These are phyloP conservation scores for Ptyas mucosa DNA, from an alignment of 2,113 vertebrate genomes.

Conservation along the genomic window DNA sequence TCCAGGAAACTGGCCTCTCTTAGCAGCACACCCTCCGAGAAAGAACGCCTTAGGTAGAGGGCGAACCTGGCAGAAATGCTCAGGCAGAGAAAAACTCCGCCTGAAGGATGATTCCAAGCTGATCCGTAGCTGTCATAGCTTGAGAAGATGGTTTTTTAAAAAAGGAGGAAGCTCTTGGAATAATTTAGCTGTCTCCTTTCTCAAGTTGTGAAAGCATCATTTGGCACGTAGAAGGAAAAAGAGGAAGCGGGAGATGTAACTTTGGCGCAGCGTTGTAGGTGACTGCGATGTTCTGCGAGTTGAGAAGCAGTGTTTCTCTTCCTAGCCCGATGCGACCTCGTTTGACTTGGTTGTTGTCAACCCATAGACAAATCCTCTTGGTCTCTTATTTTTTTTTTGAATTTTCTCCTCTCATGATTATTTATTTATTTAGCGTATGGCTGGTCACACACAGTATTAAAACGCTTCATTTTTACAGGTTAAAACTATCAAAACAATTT, in stretches of 20 bases:
- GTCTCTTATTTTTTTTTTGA: not conserved
- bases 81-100: not conserved
- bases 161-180: not conserved
- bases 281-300: not conserved
- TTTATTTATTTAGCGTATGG: too few species aligned
- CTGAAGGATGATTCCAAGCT: not conserved
- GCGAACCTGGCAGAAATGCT: not conserved
- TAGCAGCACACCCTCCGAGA: not conserved
- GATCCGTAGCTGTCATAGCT: not conserved
- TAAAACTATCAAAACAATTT: too few species aligned
- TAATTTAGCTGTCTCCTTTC: not conserved
- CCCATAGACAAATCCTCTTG: not conserved
- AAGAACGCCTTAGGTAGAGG: not conserved
- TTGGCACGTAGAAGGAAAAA: not conserved
- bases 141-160: not conserved
- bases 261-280: not conserved
- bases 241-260: not conserved
- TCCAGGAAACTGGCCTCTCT: not conserved
- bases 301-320: not conserved
- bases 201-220: not conserved
- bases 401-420: not conserved
- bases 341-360: not conserved
- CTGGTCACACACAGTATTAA: too few species aligned
- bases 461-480: too few species aligned
- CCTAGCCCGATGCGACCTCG: not conserved